Percentiles rank a stretch among this genome's conserved stretches.
These are phyloP conservation scores for Tanaodytes sp. DNA, from an alignment of 2,888 invertebrate genomes.

Conservation along the genomic window DNA sequence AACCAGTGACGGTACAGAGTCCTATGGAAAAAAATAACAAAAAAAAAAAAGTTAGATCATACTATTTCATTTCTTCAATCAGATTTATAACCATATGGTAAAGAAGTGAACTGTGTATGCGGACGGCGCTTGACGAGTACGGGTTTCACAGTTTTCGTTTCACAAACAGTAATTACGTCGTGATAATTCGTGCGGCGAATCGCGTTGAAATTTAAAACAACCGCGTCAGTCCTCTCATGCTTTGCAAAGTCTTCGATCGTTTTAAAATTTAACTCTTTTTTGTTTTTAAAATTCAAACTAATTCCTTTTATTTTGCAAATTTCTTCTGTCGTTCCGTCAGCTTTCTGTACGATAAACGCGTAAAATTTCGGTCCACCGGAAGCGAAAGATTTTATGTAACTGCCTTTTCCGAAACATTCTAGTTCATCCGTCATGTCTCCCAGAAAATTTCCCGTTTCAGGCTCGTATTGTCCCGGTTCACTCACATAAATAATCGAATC, in stretches of 20 bases:
- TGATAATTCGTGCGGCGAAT: constrained; percentile 17
- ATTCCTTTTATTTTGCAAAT: constrained; percentile 24
- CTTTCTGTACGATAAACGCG: constrained; percentile 4
- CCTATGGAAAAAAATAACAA: too few relatives aligned
- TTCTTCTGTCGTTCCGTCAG: constrained; percentile 1
- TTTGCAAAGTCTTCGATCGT: constrained; percentile 9
- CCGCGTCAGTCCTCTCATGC: not conserved
- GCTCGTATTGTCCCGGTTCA: constrained; percentile 7
- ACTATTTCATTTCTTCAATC: constrained; percentile 8
- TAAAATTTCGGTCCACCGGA: constrained; percentile 36
- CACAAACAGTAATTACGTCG: not conserved
- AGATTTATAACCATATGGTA: constrained; percentile 9
- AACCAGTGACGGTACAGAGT: too few relatives aligned
- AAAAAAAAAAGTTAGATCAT: constrained; percentile 17
- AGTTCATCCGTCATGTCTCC: constrained; percentile 39
- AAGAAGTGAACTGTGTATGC: not conserved
- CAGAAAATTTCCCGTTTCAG: constrained; percentile 9
- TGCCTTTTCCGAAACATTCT: constrained; percentile 1
- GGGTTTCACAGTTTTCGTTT: constrained; percentile 7
- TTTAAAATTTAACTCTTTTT: constrained; percentile 10
- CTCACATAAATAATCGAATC: constrained; percentile 6
- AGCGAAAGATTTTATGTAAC: constrained; percentile 22
- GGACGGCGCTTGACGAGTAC: constrained; percentile 3
- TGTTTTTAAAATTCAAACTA: constrained; percentile 25
- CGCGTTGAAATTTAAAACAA: constrained; percentile 1